Base-by-base conservation (phyloP, 64 coral and sea anemone genomes). In the Dendrophyllia cribrosa region DNA sequence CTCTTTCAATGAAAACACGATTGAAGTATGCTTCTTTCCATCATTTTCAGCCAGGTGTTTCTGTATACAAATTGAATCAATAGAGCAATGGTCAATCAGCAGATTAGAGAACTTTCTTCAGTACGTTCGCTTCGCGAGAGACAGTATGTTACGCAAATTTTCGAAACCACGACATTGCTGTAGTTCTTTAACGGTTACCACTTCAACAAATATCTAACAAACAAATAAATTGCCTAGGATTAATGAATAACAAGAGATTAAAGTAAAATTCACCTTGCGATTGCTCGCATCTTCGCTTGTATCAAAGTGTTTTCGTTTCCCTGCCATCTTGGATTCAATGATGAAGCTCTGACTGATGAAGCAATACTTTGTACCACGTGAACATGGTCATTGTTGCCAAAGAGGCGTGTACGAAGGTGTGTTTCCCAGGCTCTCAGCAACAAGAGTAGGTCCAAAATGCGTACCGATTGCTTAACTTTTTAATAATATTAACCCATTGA, bases 1-100 rank as follows among this genome's bases (percentile, higher is more conserved):
- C 60, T 99, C 97, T 49, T 99, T 93, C 10, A 99, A 20, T 24
- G 97, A 81, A 86, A 99, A 99, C 49, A 99, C 94, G 1, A 99
- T 89, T 0, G 97, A 90, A 1, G 97, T 96, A 24, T 91, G 78
- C 11, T 17, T 86, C 50, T 95, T 59, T 67, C 91, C 81, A 2
- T 87, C 87, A 34, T 70, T 61, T 0, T 83, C 77, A 26, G 51
- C 83, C 20, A 79, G 61, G 49, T 91, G 87, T 69, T 94, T 97
- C 92, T 97, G 75, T 51, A 47, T 43, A 62, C 11, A 10, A 77
- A 78, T 43, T 47, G 66, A 47, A 34, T 4, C n/a, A 47, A 21
- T 65, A 24, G 34, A 76, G 61, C 11, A 24, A 72, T 43, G 26
- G 9, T 61, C 9, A 61, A 3, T 61, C 16, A 12, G 9, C 34